Evolutionary conservation across 2,888 invertebrate genomes (phyloP), one percentile per base, ranked within the genome.

Genomic region (Blastobasis lacticolella): DNA sequence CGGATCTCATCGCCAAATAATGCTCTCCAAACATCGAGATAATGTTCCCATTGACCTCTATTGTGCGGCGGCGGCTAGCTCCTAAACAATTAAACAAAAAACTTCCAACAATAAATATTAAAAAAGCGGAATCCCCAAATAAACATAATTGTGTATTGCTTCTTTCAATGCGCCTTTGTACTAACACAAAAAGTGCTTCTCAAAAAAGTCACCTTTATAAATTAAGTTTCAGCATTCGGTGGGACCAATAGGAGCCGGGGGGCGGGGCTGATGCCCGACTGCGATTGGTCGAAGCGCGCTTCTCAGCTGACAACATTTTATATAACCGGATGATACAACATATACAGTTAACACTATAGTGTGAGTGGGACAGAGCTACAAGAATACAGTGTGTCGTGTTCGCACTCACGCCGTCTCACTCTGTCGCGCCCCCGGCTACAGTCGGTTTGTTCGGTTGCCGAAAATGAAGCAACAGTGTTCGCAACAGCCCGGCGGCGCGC

Each of bases 311-410:
- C 79, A 78, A 86, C 86, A 87, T 81, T 87, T 87, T 87, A 86
- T 86, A 87, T 87, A 87, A 83, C 85, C 80, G 78, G 78, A 78
- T 85, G 88, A 87, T 88, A 88, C 88, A 87, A 85, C 84, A 86
- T 86, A 85, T 87, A 87, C 87, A 87, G 86, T 87, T 83, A 84
- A 80, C 80, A 82, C 69, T 82, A 69, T 69, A 72, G 83, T 56
- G 73, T 43, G 81, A 86, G 67, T 59, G 78, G 64, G 87, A 86
- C 59, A 67, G 71, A 61, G 73, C 60, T 72, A 77, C 61, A 57
- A 56, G 67, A 71, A 78, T 76, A 85, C 84, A 83, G 83, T 85
- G 85, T 86, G 77, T 81, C 82, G 78, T 75, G 23, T 78, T 75
- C 78, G 73, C 71, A 69, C 75, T 74, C 69, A 60, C 60, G 57